Conservation (phyloP, 2,888 invertebrate species). For the Phortica okadai region DNA sequence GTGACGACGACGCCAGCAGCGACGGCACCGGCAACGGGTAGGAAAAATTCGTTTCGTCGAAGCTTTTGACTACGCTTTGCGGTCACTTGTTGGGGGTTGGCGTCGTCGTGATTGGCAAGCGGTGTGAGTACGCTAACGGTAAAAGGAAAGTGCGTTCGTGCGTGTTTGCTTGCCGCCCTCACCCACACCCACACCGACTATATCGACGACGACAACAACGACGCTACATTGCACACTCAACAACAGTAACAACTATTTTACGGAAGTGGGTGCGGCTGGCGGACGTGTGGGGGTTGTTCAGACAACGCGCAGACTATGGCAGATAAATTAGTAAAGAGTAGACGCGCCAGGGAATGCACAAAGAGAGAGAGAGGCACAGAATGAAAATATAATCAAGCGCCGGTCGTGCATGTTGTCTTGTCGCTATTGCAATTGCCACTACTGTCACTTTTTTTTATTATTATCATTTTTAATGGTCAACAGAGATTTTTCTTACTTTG, state of each 20-base stretch:
- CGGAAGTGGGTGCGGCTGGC: slow-evolving; percentile 34
- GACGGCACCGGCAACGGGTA: background rate
- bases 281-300: slow-evolving; percentile 43
- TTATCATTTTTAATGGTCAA: background rate
- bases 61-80: background rate
- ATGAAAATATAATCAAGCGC: background rate
- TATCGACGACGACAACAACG: background rate
- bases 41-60: background rate
- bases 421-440: background rate
- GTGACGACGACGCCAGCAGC: background rate
- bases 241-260: slow-evolving; percentile 8
- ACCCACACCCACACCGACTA: background rate
- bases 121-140: background rate
- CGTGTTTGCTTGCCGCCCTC: background rate
- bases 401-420: background rate
- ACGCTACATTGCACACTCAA: slow-evolving; percentile 47
- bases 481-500: background rate
- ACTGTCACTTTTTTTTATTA: background rate
- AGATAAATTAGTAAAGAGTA: background rate
- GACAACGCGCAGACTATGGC: background rate
- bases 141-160: slow-evolving; percentile 13
- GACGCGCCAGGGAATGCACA: background rate
- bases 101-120: background rate
- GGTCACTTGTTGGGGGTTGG: background rate
- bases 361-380: background rate